Conservation (phyloP, 2,113 vertebrate species). For the Pelecanoides urinatrix region DNA sequence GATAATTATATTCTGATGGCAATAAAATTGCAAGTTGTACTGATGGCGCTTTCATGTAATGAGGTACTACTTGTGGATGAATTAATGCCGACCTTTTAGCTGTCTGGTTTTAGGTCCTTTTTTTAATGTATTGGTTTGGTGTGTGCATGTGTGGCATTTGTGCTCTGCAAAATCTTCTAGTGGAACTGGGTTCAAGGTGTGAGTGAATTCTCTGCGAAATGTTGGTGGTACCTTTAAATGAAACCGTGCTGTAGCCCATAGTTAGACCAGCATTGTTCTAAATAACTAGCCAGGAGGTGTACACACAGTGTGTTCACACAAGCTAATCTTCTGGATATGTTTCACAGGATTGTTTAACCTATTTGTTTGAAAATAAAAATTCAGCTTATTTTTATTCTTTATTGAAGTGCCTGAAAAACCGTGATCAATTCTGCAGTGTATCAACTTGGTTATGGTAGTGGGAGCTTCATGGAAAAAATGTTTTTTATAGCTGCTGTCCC, state of each 20-base stretch:
- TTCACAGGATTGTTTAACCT: not conserved
- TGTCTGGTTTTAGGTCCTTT: not conserved
- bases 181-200: not conserved
- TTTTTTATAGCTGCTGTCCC: not conserved
- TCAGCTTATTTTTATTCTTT: not conserved
- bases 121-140: not conserved
- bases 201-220: not conserved
- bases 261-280: not conserved
- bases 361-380: not conserved
- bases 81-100: not conserved
- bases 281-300: not conserved
- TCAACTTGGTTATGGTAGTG: not conserved
- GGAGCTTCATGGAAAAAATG: not conserved
- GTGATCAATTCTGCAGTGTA: not conserved
- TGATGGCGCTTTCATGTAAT: not conserved
- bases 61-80: not conserved
- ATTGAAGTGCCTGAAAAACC: not conserved
- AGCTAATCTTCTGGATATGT: not conserved
- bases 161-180: not conserved
- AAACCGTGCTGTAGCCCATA: not conserved
- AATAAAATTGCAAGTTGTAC: not conserved
- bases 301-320: not conserved
- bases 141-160: not conserved
- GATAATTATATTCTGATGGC: not conserved
- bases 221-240: not conserved